phyloP scores from a whole-genome alignment of 2,888 invertebrate genomes.

The Dynastes maya region DNA sequence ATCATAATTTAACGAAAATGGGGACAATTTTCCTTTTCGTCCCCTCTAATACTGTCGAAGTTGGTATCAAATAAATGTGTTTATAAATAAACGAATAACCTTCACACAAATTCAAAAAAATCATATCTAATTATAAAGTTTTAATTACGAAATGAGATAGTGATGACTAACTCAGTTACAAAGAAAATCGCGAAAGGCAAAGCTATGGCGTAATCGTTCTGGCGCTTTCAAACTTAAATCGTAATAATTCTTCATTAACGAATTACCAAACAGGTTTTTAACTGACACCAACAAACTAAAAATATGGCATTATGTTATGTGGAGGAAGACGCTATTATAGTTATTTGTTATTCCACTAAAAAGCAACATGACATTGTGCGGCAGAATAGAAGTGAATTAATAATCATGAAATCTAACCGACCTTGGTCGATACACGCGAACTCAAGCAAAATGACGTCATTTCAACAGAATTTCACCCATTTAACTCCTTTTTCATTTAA shows the following conservation, averaged over 20 bases:
- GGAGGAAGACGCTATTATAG: conserved; percentile 2
- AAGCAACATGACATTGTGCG: conserved; percentile 17
- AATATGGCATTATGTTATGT: conserved; percentile 13
- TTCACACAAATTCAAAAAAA: not conserved
- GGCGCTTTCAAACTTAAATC: too few species aligned
- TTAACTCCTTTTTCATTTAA: conserved; percentile 32
- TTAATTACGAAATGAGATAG: too few species aligned
- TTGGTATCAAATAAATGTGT: not conserved
- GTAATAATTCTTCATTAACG: not conserved
- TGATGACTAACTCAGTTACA: too few species aligned
- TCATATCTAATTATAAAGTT: not conserved
- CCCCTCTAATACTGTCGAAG: too few species aligned
- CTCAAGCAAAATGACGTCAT: conserved; percentile 34
- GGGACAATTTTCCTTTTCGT: too few species aligned
- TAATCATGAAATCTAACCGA: conserved; percentile 39
- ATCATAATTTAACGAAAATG: too few species aligned
- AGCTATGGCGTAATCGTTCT: too few species aligned
- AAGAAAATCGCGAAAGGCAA: too few species aligned
- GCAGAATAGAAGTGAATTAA: conserved; percentile 24
- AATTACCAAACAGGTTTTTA: conserved; percentile 17
- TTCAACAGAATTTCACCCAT: conserved; percentile 31
- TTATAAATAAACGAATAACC: conserved; percentile 4
- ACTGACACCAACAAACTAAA: conserved; percentile 11
- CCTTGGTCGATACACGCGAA: conserved; percentile 28
- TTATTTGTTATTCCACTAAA: conserved; percentile 13